Evolutionary conservation across 2,797 vertebrate genomes (phyloP).

Genomic region (Myoxocephalus aenaeus): DNA sequence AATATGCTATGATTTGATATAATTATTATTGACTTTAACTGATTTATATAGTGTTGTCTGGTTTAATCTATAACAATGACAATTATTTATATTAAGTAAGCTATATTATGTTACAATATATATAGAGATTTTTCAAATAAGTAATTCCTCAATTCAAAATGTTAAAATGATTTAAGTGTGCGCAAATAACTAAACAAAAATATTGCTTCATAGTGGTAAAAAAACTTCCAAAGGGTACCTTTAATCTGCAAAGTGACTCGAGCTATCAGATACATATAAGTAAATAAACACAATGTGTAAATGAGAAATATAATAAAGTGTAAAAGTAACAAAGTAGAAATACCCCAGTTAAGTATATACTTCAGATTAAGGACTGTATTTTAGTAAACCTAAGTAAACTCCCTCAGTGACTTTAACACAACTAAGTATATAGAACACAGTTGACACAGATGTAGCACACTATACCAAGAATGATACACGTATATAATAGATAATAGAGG

Average conservation of each 20-base stretch:
- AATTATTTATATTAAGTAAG: not conserved
- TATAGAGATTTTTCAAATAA: too few species aligned
- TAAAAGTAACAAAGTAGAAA: not conserved
- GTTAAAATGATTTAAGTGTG: too few species aligned
- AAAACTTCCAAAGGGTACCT: not conserved
- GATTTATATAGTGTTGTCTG: not conserved
- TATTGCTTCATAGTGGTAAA: not conserved
- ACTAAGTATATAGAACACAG: not conserved
- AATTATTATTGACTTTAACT: too few species aligned
- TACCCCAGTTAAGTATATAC: not conserved
- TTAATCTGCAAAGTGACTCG: not conserved
- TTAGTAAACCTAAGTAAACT: not conserved
- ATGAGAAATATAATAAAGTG: not conserved
- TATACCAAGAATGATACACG: not conserved
- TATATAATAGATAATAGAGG: not conserved
- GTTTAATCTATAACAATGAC: not conserved
- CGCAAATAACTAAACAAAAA: too few species aligned
- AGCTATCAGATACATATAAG: not conserved
- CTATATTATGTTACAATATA: not conserved
- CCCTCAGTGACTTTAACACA: not conserved
- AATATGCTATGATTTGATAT: too few species aligned
- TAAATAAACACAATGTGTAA: not conserved
- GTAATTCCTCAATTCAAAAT: too few species aligned
- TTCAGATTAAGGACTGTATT: not conserved
- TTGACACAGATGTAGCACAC: not conserved